phyloP scores from a whole-genome alignment of 2,888 invertebrate species.

The Drosophila nr. fundita region DNA sequence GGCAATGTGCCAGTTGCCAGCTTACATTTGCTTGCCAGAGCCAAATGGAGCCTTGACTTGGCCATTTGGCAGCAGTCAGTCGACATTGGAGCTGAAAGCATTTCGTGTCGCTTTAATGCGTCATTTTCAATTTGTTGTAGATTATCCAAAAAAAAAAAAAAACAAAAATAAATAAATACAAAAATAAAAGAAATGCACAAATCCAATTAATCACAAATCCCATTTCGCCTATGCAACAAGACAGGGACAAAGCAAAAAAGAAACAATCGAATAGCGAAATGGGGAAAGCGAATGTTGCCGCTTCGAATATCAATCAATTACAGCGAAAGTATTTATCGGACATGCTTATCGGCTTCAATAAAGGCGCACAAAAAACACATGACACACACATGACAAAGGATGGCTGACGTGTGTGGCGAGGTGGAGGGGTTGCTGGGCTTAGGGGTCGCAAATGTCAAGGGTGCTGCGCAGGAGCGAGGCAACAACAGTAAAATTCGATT shows the following conservation, averaged over 20 bases:
- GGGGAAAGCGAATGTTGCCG: slow-evolving; percentile 52
- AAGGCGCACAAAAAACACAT: slow-evolving; percentile 47
- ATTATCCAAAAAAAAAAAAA: slow-evolving; percentile 18
- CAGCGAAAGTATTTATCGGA: slow-evolving; percentile 66
- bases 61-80: slow-evolving; percentile 28
- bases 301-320: slow-evolving; percentile 71
- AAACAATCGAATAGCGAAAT: slow-evolving; percentile 18
- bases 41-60: slow-evolving; percentile 34
- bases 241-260: slow-evolving; percentile 1
- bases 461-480: slow-evolving; percentile 32
- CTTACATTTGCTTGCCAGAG: slow-evolving; percentile 28
- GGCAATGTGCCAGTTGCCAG: slow-evolving; percentile 66
- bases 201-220: slow-evolving; percentile 76
- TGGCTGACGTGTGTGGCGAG: background rate
- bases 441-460: slow-evolving; percentile 43
- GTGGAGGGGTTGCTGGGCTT: background rate
- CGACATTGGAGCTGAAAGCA: slow-evolving; percentile 33
- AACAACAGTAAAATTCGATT: slow-evolving; percentile 71
- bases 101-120: slow-evolving; percentile 44
- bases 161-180: background rate
- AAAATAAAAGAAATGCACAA: slow-evolving; percentile 14
- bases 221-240: slow-evolving; percentile 30
- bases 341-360: slow-evolving; percentile 66
- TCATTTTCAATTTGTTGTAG: slow-evolving; percentile 42
- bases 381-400: slow-evolving; percentile 47